phyloP scores from a whole-genome alignment of 2,797 vertebrate genomes.

The Eulemur albifrons region DNA sequence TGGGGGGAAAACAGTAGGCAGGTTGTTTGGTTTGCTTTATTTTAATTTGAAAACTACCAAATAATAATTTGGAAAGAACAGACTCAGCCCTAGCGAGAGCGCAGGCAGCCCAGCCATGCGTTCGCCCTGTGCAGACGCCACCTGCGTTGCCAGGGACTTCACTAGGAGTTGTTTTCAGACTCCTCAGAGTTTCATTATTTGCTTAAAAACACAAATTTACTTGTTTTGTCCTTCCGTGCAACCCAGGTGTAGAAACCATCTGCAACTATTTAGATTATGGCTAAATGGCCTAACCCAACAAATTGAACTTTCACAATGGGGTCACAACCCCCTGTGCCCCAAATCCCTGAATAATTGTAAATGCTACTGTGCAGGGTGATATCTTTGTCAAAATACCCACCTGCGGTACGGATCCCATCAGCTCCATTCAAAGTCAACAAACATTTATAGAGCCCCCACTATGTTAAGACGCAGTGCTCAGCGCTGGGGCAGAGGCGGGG shows the following conservation, averaged over 20 bases:
- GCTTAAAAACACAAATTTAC: constrained; percentile 47
- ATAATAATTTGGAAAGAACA: not conserved
- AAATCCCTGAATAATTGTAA: not conserved
- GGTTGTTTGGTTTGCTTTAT: not conserved
- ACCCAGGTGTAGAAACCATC: constrained; percentile 78
- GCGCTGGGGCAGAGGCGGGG: not conserved
- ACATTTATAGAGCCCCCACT: not conserved
- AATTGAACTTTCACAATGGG: not conserved
- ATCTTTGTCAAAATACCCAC: not conserved
- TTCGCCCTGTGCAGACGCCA: not conserved
- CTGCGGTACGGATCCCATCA: not conserved
- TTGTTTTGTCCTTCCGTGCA: constrained; percentile 13
- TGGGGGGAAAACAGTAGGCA: not conserved
- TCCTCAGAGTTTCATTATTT: constrained; percentile 51
- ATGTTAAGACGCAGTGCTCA: not conserved
- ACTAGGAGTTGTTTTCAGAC: constrained; percentile 53
- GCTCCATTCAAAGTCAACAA: not conserved
- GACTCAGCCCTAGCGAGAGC: not conserved
- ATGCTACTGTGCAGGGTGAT: not conserved
- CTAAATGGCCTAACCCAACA: not conserved
- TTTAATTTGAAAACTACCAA: not conserved
- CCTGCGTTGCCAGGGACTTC: not conserved
- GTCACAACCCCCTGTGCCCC: not conserved
- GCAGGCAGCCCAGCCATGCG: not conserved
- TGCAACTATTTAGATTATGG: not conserved